These are phyloP conservation scores for Meloidogyne chitwoodi DNA, from an alignment of 1,140 invertebrate species.

Conservation along the genomic window DNA sequence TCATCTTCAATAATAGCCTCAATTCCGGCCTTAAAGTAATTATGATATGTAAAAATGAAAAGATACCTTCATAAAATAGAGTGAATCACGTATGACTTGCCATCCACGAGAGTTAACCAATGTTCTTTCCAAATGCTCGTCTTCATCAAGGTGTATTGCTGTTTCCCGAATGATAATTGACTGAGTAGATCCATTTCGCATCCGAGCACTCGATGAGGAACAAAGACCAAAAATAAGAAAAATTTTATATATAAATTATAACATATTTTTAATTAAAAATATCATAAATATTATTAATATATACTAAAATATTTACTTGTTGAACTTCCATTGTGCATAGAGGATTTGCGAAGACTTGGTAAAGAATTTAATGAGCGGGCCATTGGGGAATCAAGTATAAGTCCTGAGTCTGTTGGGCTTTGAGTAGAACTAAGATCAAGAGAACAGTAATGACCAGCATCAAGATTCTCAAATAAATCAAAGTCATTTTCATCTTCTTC, in stretches of 20 bases:
- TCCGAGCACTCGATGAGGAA: constrained; percentile 22
- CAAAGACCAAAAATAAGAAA: constrained; percentile 24
- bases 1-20: constrained; percentile 60
- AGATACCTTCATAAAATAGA: constrained; percentile 34
- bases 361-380: constrained; percentile 22
- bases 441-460: constrained; percentile 25
- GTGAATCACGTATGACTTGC: constrained; percentile 33
- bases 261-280: background rate
- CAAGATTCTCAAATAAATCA: background rate
- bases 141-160: constrained; percentile 33
- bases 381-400: constrained; percentile 17
- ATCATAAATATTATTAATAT: background rate
- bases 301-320: constrained; percentile 3
- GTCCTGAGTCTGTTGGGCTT: constrained; percentile 26
- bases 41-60: background rate
- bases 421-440: constrained; percentile 28
- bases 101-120: constrained; percentile 27
- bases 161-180: constrained; percentile 31
- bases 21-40: constrained; percentile 41
- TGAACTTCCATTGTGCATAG: constrained; percentile 12
- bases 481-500: background rate
- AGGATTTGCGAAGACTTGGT: constrained; percentile 23
- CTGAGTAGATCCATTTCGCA: constrained; percentile 30
- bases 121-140: constrained; percentile 22
- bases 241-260: constrained; percentile 8